Evolutionary conservation across 2,797 vertebrate species (phyloP), one percentile per base, ranked within the genome.

Genomic region (Furcifer pardalis): DNA sequence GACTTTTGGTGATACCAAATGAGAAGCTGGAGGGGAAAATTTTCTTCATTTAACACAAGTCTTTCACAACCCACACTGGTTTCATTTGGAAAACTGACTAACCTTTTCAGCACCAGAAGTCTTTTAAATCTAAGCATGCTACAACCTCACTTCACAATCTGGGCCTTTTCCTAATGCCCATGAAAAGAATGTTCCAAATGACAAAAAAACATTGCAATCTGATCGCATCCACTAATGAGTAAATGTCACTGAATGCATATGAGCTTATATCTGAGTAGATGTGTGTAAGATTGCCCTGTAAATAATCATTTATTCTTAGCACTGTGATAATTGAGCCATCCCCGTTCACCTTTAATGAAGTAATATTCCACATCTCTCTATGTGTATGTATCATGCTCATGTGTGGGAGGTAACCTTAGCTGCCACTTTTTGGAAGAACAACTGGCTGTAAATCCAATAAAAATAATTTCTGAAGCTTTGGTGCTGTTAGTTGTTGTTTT

Each of bases 11-110:
- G 98, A 99, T 98, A 97, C 97, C 98, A 97, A 97, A 97, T 97
- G 97, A 97, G 96, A 96, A 95, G 97, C 97, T 94, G 92, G 91
- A 49, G 73, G 97, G 98, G 98, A 98, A 98, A 98, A 98, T 98
- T 98, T 98, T 97, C 95, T 97, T 98, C 96, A 97, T 97, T 81
- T 96, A 97, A 95, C 96, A 96, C 95, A 96, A 59, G 97, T 97
- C 97, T 98, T 97, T 97, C 96, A 96, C 98, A 98, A 97, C 98
- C 98, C 97, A 99, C 98, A 98, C 98, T 95, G 96, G 97, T 99
- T 98, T 99, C 97, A 88, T 95, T 96, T 97, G 98, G 97, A 98
- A 98, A 98, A 98, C 96, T 95, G 95, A 89, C 96, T 98, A 98
- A 99, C 97, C 98, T 98, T 98, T 98, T 97, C 96, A 95, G 90